Evolutionary conservation across 2,888 invertebrate genomes (phyloP).

Genomic region (Cantharis nigra): DNA sequence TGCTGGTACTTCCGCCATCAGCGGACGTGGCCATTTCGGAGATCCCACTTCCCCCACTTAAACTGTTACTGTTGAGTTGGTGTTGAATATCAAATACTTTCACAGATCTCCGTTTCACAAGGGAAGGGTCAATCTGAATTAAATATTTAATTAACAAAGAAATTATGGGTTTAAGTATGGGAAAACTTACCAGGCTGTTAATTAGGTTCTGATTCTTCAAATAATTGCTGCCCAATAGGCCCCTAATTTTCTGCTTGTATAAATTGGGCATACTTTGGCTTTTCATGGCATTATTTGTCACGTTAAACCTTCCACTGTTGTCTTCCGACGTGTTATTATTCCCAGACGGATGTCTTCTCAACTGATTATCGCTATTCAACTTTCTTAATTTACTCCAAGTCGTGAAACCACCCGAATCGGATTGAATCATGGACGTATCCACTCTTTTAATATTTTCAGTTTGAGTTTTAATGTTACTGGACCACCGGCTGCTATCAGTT

Average conservation of each 20-base stretch:
- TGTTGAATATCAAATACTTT: conserved; percentile 57
- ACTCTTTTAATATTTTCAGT: conserved; percentile 32
- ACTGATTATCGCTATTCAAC: conserved; percentile 66
- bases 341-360: conserved; percentile 75
- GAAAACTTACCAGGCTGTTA: conserved; percentile 69
- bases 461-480: conserved; percentile 42
- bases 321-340: conserved; percentile 61
- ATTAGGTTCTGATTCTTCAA: conserved; percentile 57
- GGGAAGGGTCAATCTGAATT: conserved; percentile 46
- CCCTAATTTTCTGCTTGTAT: conserved; percentile 60
- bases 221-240: conserved; percentile 61
- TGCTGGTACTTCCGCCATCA: conserved; percentile 46
- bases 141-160: background rate
- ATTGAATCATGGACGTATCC: conserved; percentile 71
- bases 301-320: conserved; percentile 61
- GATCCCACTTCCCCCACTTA: conserved; percentile 44
- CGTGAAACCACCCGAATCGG: conserved; percentile 81
- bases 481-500: conserved; percentile 47
- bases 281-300: conserved; percentile 65
- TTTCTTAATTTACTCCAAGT: conserved; percentile 87
- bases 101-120: conserved; percentile 48
- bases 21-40: conserved; percentile 56
- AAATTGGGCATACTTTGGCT: conserved; percentile 83
- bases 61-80: conserved; percentile 50
- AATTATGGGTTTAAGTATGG: no score